Base-by-base conservation (phyloP, 2,797 vertebrate genomes). In the Rhinoraja longicauda region DNA sequence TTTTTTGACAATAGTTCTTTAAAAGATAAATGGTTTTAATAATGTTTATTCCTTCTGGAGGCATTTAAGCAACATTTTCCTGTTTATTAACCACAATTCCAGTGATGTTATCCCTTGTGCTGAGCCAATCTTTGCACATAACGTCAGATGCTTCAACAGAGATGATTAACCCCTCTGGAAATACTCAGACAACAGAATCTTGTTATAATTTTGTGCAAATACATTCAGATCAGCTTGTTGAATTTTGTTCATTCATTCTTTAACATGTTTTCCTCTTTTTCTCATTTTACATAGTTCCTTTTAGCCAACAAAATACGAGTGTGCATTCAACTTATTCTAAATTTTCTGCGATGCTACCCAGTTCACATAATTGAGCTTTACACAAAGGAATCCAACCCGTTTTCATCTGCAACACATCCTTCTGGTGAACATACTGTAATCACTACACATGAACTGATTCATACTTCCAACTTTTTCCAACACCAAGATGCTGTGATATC, bases 21-120 rank as follows among this genome's bases (percentile, higher is more conserved):
- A 92, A 73, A 92, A 92, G 90, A 92, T 75, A 39, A 92, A 92
- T 92, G 39, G 36, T 53, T 92, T 92, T 92, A 92, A 92, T 92
- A 92, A 92, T 53, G 45, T 15, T 29, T 75, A 73, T 75, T 70
- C 90, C 90, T 75, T 92, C 90, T 92, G 90, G 70, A 92, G 36
- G 90, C 70, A 75, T 73, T 75, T 92, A 92, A 75, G 57, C 90
- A 57, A 70, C 39, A 53, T 75, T 92, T 24, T 92, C 24, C 29
- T 53, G 72, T 92, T 92, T 92, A 75, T 24, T 92, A 73, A 92
- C 36, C 39, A 92, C 39, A 75, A 67, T 75, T 92, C 9, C 26
- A 75, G 26, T 75, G 39, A 92, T 73, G 39, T 75, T 92, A 73
- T 57, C 70, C 90, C 26, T 57, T 53, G 39, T 45, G 13, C 45